These are phyloP conservation scores for Limenitis camilla DNA, from an alignment of 2,888 invertebrate species.

Conservation along the genomic window DNA sequence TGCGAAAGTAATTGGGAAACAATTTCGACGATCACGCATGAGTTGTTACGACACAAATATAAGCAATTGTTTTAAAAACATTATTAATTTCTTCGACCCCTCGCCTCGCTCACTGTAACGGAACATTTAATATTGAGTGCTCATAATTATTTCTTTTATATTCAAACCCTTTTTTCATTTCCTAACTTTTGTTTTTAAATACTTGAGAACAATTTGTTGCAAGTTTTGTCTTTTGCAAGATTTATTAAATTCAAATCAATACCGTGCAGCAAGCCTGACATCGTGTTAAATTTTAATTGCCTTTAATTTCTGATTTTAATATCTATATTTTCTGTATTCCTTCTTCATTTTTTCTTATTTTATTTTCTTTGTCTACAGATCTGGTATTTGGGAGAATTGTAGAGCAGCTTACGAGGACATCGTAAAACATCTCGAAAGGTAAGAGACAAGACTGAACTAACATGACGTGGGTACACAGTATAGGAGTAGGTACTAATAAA, in stretches of 20 bases:
- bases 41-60: slow-evolving; percentile 65
- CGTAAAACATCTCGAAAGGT: slow-evolving; percentile 96
- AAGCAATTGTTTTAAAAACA: slow-evolving; percentile 73
- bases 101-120: slow-evolving; percentile 61
- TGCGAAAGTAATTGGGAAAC: slow-evolving; percentile 69
- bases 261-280: slow-evolving; percentile 23
- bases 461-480: not conserved
- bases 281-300: slow-evolving; percentile 32
- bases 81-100: slow-evolving; percentile 71
- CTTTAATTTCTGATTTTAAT: slow-evolving; percentile 33
- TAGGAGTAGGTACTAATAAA: not conserved
- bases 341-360: slow-evolving; percentile 56
- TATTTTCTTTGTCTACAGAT: slow-evolving; percentile 76
- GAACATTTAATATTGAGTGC: slow-evolving; percentile 74
- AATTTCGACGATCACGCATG: slow-evolving; percentile 71
- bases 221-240: slow-evolving; percentile 40
- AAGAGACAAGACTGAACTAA: slow-evolving; percentile 65
- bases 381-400: slow-evolving; percentile 96
- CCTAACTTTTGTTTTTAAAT: slow-evolving; percentile 56
- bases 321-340: slow-evolving; percentile 36
- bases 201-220: slow-evolving; percentile 46
- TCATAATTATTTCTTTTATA: slow-evolving; percentile 71
- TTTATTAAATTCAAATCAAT: slow-evolving; percentile 28
- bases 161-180: slow-evolving; percentile 59
- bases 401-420: slow-evolving; percentile 96